Base-by-base conservation (phyloP, 2,888 invertebrate species). In the Drosophila diplacantha region DNA sequence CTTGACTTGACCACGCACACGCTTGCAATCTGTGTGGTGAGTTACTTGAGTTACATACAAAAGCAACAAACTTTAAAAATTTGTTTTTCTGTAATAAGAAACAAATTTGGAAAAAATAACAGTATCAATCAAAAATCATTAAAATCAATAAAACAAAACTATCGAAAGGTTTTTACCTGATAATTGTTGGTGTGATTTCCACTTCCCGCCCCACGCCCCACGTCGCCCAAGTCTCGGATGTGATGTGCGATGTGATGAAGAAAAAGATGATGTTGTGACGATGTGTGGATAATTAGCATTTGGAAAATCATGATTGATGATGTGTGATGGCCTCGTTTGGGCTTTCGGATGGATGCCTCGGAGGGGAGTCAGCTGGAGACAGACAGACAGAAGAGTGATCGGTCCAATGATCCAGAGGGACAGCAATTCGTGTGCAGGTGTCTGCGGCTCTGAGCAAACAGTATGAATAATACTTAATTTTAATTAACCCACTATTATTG, bases 381-480 rank as follows among this genome's bases (percentile, higher is more conserved):
- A 4, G 16, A 57, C 51, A 51, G 58, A 34, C 43, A 47, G 59
- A 52, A 38, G 60, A 34, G 47, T 37, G 55, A 34, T 44, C 31
- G 20, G 24, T 39, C 58, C 39, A 24, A 37, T 43, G 64, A 38
- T 52, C 56, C 47, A 47, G 37, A 73, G 32, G 41, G 59, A 60
- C 62, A 56, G 49, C 69, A 62, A 54, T 56, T 55, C 75, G 69
- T 72, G 68, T 74, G 62, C 69, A 71, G 72, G 76, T 79, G 75
- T 76, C 81, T 66, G 63, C 79, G 81, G 73, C 78, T 75, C 80
- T 74, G 79, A 84, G 79, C 79, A 85, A 86, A 86, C 85, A 86
- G 85, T 86, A 86, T 86, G 85, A 86, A 86, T 85, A 79, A 85
- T 81, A 63, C 83, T 84, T 85, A 85, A 83, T 82, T 79, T 79